phyloP scores from a whole-genome alignment of 2,797 vertebrate genomes.

The Spondyliosoma cantharus region DNA sequence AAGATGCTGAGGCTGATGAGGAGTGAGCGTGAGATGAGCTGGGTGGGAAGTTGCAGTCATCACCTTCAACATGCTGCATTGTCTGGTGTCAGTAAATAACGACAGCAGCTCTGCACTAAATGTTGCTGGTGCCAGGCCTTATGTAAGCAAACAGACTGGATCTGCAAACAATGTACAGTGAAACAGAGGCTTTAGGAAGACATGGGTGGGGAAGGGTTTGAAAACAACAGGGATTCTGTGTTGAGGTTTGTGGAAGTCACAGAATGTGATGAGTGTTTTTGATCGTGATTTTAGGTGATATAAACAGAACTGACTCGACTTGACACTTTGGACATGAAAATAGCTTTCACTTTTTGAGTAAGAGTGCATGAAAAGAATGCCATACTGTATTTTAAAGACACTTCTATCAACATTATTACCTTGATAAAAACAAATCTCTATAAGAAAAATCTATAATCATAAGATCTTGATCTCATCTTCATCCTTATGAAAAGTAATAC shows the following conservation, averaged over 20 bases:
- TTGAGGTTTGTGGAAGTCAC: background rate
- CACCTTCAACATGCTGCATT: background rate
- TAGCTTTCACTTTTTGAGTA: too few relatives aligned
- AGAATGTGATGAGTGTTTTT: background rate
- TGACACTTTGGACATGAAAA: too few relatives aligned
- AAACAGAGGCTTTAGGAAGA: background rate
- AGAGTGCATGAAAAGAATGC: background rate
- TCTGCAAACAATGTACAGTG: conserved; percentile 29
- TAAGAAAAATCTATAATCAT: too few relatives aligned
- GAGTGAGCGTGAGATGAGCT: background rate
- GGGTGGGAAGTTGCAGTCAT: background rate
- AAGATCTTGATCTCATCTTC: background rate
- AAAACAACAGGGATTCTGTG: conserved; percentile 5
- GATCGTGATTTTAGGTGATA: too few relatives aligned
- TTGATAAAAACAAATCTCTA: too few relatives aligned
- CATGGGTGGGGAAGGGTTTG: background rate
- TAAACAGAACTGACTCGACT: too few relatives aligned
- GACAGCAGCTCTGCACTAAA: conserved; percentile 2
- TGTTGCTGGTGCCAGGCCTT: conserved; percentile 6
- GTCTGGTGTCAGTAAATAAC: conserved; percentile 3
- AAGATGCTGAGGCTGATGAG: background rate
- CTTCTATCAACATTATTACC: background rate
- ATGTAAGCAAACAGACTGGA: conserved; percentile 8
- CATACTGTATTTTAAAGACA: background rate
- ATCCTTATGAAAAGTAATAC: too few relatives aligned